Conservation (phyloP, 2,888 invertebrate genomes). For the Lasius fuliginosus region DNA sequence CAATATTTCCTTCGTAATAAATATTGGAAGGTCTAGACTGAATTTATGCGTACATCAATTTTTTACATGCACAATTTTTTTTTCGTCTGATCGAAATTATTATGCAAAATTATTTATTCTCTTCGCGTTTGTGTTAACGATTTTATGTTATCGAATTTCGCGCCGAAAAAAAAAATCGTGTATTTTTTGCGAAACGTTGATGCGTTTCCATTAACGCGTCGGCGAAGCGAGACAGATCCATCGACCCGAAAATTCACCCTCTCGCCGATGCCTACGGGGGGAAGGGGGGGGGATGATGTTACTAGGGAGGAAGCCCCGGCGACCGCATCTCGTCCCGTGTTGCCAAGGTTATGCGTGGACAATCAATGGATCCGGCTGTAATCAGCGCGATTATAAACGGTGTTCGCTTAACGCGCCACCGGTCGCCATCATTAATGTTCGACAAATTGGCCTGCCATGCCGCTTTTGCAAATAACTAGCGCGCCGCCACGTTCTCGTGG, state of each 20-base stretch:
- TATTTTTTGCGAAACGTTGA: conserved; percentile 54
- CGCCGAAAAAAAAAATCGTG: not conserved
- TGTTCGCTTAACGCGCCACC: conserved; percentile 64
- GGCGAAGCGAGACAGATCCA: conserved; percentile 52
- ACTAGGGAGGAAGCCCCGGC: conserved; percentile 23
- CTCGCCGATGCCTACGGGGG: conserved; percentile 10
- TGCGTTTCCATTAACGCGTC: conserved; percentile 66
- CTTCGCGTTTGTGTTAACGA: conserved; percentile 12
- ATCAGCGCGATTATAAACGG: conserved; percentile 70
- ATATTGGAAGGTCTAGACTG: conserved; percentile 20
- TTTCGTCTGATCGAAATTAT: not conserved
- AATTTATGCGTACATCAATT: not conserved
- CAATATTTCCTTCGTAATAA: conserved; percentile 36
- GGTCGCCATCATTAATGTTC: conserved; percentile 60
- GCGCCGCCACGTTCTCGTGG: conserved; percentile 6
- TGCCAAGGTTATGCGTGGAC: conserved; percentile 69
- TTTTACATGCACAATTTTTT: not conserved
- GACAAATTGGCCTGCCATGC: conserved; percentile 67
- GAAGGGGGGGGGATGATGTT: conserved; percentile 8
- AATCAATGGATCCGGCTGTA: conserved; percentile 70
- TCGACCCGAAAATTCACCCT: conserved; percentile 57
- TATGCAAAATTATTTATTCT: conserved; percentile 37
- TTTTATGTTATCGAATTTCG: conserved; percentile 17
- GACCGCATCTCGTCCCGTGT: conserved; percentile 50
- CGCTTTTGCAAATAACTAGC: conserved; percentile 60